A percentile compares a stretch with the other conserved stretches of the same genome.
Evolutionary conservation across 1,140 invertebrate species (phyloP).

Genomic region (Dysdera silvatica): DNA sequence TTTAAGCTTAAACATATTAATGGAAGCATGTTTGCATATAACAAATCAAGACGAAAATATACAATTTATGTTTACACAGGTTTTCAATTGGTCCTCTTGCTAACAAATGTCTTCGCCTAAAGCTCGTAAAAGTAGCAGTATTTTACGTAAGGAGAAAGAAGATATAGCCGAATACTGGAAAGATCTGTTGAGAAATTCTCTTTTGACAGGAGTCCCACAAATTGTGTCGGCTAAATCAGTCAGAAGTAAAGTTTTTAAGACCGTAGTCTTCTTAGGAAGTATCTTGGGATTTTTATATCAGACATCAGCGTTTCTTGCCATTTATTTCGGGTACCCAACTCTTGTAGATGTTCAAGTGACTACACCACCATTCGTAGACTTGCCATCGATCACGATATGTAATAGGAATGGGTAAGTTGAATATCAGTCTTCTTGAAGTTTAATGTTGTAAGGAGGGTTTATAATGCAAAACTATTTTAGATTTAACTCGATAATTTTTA

Average conservation of each 20-base stretch:
- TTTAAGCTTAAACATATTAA: too few species aligned
- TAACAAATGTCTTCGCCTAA: too few species aligned
- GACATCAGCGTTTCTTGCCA: constrained; percentile 17
- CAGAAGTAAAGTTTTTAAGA: constrained; percentile 23
- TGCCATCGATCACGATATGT: constrained; percentile 18
- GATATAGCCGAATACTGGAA: constrained; percentile 11
- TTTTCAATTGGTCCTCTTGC: too few species aligned
- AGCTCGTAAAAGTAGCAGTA: too few species aligned
- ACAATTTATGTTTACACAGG: too few species aligned
- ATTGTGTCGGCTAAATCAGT: constrained; percentile 12
- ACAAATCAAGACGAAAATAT: too few species aligned
- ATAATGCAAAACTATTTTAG: too few species aligned
- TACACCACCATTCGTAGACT: constrained; percentile 18
- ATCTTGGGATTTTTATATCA: constrained; percentile 27
- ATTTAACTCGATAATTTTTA: too few species aligned
- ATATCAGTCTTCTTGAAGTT: too few species aligned
- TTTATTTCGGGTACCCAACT: constrained; percentile 26
- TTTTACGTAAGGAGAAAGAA: not conserved
- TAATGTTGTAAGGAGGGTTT: too few species aligned
- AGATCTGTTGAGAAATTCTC: constrained; percentile 22
- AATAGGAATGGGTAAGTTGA: constrained; percentile 26
- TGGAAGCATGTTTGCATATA: too few species aligned
- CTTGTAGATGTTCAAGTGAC: constrained; percentile 25
- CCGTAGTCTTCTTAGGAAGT: constrained; percentile 16
- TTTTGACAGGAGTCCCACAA: constrained; percentile 25